Percentiles rank a stretch among this genome's conserved stretches.
phyloP scores from a whole-genome alignment of 2,888 invertebrate species.

The Camponotus fellah region DNA sequence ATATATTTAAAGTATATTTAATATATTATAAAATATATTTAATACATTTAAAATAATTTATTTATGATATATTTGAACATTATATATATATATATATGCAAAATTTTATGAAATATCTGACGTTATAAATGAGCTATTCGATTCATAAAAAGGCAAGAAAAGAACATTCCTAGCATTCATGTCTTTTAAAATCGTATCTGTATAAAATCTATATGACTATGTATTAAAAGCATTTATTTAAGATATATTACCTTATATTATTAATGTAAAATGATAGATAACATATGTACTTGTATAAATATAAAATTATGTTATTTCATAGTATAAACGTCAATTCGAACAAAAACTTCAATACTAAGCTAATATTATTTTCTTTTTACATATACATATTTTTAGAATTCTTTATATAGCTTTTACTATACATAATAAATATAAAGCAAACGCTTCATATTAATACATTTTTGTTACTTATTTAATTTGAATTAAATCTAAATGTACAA shows the following conservation, averaged over 20 bases:
- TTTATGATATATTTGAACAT: background rate
- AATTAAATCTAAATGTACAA: background rate
- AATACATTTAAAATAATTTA: too few relatives aligned
- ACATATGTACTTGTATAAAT: background rate
- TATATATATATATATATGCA: background rate
- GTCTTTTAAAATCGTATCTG: background rate
- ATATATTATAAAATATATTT: too few relatives aligned
- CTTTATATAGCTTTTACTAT: background rate
- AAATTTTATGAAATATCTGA: background rate
- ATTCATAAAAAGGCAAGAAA: background rate
- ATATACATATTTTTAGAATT: constrained; percentile 18
- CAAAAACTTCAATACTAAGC: background rate
- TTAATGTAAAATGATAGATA: background rate
- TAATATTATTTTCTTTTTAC: background rate
- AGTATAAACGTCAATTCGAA: background rate
- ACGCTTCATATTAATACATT: background rate
- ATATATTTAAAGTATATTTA: too few relatives aligned
- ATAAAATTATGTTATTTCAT: background rate
- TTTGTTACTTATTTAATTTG: background rate
- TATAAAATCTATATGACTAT: background rate
- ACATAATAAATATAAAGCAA: background rate
- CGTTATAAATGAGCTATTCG: background rate
- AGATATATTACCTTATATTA: background rate
- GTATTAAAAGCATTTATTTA: background rate
- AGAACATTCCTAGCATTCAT: background rate